Percentiles rank a stretch among this genome's conserved stretches.
These are phyloP conservation scores for Mallotus villosus DNA, from an alignment of 2,797 vertebrate species.

Conservation along the genomic window DNA sequence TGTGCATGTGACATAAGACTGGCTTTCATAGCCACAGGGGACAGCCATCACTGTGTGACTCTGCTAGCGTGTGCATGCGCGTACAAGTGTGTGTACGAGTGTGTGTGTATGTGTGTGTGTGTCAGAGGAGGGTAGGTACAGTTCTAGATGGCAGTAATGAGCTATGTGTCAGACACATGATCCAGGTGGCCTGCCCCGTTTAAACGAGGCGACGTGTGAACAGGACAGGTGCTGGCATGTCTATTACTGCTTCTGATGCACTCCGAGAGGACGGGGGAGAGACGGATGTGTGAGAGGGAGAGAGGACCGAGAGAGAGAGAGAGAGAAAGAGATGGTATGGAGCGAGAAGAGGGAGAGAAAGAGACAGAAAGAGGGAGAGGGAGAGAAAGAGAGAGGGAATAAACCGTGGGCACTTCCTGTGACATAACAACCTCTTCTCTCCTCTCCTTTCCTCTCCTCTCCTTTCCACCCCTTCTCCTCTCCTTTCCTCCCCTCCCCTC, in stretches of 20 bases:
- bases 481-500: too few species aligned
- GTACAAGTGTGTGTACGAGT: neutral
- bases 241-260: neutral
- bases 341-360: neutral
- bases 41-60: neutral
- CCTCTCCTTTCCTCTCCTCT: too few species aligned
- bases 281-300: neutral
- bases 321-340: neutral
- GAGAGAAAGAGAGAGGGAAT: neutral
- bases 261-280: neutral
- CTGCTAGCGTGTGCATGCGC: neutral
- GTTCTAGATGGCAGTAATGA: too few species aligned
- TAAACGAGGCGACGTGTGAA: neutral
- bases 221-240: neutral
- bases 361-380: neutral
- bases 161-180: too few species aligned
- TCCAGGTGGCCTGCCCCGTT: too few species aligned
- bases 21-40: neutral
- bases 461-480: too few species aligned
- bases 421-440: too few species aligned
- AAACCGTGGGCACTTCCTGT: too few species aligned
- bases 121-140: neutral
- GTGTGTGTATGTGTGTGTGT: neutral
- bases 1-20: neutral
- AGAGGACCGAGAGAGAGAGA: neutral